Evolutionary conservation across 2,888 invertebrate species (phyloP), one percentile per base, ranked within the genome.

Genomic region (Euzophera pinguis): DNA sequence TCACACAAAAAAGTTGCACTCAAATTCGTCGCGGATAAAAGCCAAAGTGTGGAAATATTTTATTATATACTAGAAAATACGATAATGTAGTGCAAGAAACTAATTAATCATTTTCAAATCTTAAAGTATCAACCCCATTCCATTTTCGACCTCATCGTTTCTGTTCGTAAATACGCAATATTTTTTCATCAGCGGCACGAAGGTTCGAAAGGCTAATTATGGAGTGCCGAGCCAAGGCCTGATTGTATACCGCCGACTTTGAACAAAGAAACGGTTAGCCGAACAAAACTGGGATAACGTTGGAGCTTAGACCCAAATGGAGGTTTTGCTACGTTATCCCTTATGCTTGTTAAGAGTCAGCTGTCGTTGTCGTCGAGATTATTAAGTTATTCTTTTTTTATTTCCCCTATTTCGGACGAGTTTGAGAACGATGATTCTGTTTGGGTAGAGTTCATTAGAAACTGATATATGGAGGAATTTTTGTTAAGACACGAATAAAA

Each of bases 201-300:
- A 54, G 54, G 49, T 54, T 53, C 47, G 52, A 54, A 32, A 52
- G 42, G 43, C 54, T 57, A 57, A 57, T 57, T 57, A 53, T 52
- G 50, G 48, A 54, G 56, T 54, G 50, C 47, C 47, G 57, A 55
- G 52, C 52, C 53, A 50, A 52, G 53, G 55, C 51, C 49, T 51
- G 43, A 53, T 53, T 53, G 50, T 53, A 49, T 45, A 38, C 22
- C 22, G 22, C n/a, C 14, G 12, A 16, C 35, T 35, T 22, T 45
- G 50, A 51, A 59, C 56, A 56, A 56, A 55, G 55, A 54, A 52
- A 45, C 43, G 14, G 48, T 53, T 50, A 48, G 53, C 50, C 48
- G 51, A 43, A 53, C 51, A 50, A 50, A 55, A 41, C 52, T 34
- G 53, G 51, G 52, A 57, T 52, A 53, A 51, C 42, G 47, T 27